phyloP scores from a whole-genome alignment of 1,140 invertebrate genomes.

The Drosophila pallidifrons region DNA sequence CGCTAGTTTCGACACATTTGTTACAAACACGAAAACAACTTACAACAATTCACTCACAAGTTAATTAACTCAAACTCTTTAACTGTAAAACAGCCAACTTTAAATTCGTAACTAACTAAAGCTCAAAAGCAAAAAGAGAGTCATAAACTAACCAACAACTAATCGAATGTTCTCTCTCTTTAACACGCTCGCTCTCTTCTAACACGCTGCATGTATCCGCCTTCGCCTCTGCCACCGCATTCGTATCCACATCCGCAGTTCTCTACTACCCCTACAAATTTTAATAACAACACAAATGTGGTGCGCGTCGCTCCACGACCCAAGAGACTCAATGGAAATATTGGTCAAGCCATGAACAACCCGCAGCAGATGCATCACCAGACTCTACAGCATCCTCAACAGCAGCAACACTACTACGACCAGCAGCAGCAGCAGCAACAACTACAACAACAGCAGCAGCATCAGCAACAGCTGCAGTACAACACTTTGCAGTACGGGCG shows the following conservation, averaged over 20 bases:
- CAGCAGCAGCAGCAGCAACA: slow-evolving; percentile 52
- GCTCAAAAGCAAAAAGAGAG: neutral
- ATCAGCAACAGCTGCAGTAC: slow-evolving; percentile 64
- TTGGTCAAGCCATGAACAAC: slow-evolving; percentile 59
- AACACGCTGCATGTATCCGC: slow-evolving; percentile 24
- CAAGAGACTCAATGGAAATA: slow-evolving; percentile 80
- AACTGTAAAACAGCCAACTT: slow-evolving; percentile 10
- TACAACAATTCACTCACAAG: slow-evolving; percentile 21
- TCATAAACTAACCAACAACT: slow-evolving; percentile 36
- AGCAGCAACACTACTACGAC: slow-evolving; percentile 50
- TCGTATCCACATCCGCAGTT: slow-evolving; percentile 53
- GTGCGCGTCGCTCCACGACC: slow-evolving; percentile 76
- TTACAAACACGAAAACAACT: slow-evolving; percentile 7
- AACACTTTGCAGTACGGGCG: slow-evolving; percentile 74
- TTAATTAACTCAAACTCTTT: slow-evolving; percentile 21
- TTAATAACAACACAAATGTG: slow-evolving; percentile 85
- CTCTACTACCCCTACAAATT: slow-evolving; percentile 84
- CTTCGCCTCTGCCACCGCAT: slow-evolving; percentile 14
- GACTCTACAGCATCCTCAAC: slow-evolving; percentile 52
- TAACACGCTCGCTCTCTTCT: slow-evolving; percentile 3
- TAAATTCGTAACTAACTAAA: slow-evolving; percentile 19
- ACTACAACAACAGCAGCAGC: slow-evolving; percentile 38
- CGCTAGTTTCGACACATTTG: slow-evolving; percentile 34
- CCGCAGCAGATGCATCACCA: slow-evolving; percentile 58
- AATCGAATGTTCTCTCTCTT: slow-evolving; percentile 29